A percentile compares a stretch with the other conserved stretches of the same genome.
These are phyloP conservation scores for Peromyscus melanophrys DNA, from an alignment of 2,797 vertebrate species.

Conservation along the genomic window DNA sequence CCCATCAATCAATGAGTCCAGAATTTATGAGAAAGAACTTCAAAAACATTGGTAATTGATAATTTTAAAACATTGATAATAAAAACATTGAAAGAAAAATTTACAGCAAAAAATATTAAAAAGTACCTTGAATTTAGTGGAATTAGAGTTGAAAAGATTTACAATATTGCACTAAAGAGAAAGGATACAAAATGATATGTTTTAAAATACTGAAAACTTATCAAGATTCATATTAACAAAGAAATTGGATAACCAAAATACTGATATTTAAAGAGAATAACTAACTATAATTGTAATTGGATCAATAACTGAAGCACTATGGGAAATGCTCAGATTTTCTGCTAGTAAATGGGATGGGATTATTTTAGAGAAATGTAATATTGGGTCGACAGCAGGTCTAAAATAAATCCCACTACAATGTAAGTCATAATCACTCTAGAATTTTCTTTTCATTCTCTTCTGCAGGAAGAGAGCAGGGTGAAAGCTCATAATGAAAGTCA, in stretches of 20 bases:
- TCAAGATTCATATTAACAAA: background rate
- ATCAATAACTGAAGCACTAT: background rate
- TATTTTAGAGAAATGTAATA: constrained; percentile 49
- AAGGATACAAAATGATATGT: background rate
- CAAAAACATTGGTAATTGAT: background rate
- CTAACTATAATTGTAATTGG: background rate
- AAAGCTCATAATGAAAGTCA: background rate
- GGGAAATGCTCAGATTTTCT: constrained; percentile 4
- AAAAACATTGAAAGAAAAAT: background rate
- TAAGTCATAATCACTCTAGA: constrained; percentile 18
- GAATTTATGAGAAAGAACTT: background rate
- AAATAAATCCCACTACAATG: background rate
- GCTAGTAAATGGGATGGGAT: background rate
- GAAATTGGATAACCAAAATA: background rate
- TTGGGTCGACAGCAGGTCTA: background rate
- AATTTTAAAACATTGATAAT: background rate
- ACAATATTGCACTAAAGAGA: background rate
- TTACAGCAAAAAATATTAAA: background rate
- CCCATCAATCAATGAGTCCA: background rate
- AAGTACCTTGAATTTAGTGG: background rate
- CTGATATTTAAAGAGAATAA: background rate
- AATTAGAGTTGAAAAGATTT: background rate
- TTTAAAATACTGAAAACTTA: constrained; percentile 30
- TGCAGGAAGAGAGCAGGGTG: background rate
- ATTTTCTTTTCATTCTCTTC: background rate